Percentiles rank a stretch among this genome's conserved stretches.
Conservation (phyloP, 2,888 invertebrate genomes). For the Drosophila meridiana region DNA sequence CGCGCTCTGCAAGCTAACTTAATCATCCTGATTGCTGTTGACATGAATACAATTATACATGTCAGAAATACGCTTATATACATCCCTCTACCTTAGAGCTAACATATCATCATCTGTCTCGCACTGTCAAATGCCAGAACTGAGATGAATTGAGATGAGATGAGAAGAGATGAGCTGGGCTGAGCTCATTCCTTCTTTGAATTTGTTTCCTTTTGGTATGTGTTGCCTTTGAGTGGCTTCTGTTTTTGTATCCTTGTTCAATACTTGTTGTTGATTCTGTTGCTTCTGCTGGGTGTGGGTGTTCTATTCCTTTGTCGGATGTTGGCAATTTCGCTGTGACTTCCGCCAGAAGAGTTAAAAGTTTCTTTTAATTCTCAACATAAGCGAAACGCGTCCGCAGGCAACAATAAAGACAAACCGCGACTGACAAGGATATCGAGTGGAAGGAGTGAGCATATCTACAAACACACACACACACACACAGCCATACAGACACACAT, state of each 20-base stretch:
- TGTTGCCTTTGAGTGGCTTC: conserved; percentile 19
- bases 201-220: neutral
- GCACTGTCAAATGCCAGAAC: conserved; percentile 23
- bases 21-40: neutral
- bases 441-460: conserved; percentile 2
- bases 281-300: conserved; percentile 20
- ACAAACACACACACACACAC: conserved; percentile 7
- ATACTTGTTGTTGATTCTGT: conserved; percentile 37
- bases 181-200: neutral
- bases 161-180: neutral
- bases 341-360: conserved; percentile 70
- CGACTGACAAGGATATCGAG: conserved; percentile 11
- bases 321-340: conserved; percentile 71
- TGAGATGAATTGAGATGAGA: neutral
- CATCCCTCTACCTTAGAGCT: neutral
- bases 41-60: neutral
- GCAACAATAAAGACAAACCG: conserved; percentile 55
- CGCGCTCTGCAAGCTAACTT: neutral
- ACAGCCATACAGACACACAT: conserved; percentile 8
- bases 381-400: conserved; percentile 57
- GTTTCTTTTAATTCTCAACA: conserved; percentile 72
- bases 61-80: neutral
- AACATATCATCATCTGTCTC: conserved; percentile 1
- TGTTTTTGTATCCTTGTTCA: conserved; percentile 18
- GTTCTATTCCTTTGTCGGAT: conserved; percentile 54